These are phyloP conservation scores for Notocelia uddmanniana DNA, from an alignment of 2,888 invertebrate genomes.

Conservation along the genomic window DNA sequence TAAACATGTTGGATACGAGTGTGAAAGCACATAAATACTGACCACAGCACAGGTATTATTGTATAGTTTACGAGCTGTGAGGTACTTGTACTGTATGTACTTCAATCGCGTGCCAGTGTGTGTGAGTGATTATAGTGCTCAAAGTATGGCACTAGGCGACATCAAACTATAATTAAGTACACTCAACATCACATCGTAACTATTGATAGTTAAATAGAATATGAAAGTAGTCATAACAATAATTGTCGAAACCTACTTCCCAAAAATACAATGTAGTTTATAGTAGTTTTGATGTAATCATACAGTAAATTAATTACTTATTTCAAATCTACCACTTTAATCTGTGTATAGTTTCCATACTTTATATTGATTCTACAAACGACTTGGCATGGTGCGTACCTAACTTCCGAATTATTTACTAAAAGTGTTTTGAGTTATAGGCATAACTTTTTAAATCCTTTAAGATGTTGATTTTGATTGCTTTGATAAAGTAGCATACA, in stretches of 20 bases:
- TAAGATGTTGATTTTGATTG: not conserved
- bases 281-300: too few species aligned
- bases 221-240: not conserved
- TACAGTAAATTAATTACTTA: too few species aligned
- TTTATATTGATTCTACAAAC: too few species aligned
- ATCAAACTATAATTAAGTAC: too few species aligned
- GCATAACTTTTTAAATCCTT: not conserved
- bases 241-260: not conserved
- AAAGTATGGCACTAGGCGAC: constrained; percentile 1
- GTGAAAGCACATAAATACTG: constrained; percentile 2
- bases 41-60: not conserved
- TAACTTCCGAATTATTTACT: not conserved
- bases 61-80: not conserved
- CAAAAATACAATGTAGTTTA: not conserved
- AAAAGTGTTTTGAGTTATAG: not conserved
- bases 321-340: too few species aligned
- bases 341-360: too few species aligned
- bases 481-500: not conserved
- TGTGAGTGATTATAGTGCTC: constrained; percentile 1
- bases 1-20: constrained; percentile 4
- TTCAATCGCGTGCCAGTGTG: not conserved
- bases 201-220: not conserved
- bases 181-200: too few species aligned
- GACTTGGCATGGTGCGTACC: too few species aligned
- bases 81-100: not conserved